Percentiles rank a stretch among this genome's conserved stretches.
Conservation (phyloP, 2,113 vertebrate genomes). For the Saccopteryx leptura region DNA sequence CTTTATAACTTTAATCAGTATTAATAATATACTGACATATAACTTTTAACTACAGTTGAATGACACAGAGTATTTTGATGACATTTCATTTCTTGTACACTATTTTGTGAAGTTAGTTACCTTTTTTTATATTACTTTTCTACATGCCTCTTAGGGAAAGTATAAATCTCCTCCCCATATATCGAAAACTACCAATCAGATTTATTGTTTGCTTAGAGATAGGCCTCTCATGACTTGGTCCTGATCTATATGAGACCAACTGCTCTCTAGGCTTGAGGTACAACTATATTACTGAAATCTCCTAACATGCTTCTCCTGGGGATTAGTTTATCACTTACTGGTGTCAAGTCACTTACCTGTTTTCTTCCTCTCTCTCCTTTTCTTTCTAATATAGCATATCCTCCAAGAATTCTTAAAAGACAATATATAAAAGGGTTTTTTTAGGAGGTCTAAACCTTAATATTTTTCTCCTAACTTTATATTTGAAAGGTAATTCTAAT, state of each 20-base stretch:
- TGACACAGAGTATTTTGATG: neutral
- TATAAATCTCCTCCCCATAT: neutral
- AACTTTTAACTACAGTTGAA: neutral
- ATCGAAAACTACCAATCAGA: neutral
- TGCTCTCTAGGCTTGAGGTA: neutral
- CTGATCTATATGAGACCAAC: neutral
- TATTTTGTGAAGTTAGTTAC: neutral
- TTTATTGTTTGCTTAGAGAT: neutral
- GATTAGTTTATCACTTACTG: neutral
- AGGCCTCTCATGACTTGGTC: neutral
- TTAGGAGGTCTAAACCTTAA: neutral
- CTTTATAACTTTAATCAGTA: neutral
- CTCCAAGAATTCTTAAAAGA: neutral
- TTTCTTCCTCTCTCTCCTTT: neutral
- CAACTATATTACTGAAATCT: neutral
- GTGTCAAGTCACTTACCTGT: neutral
- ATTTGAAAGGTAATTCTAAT: slow-evolving; percentile 13
- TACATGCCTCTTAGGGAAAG: neutral
- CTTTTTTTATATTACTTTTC: neutral
- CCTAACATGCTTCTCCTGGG: neutral
- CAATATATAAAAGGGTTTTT: neutral
- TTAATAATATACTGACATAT: neutral
- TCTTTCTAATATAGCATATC: neutral
- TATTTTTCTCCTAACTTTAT: neutral
- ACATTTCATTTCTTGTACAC: neutral